Conservation (phyloP, 2,797 vertebrate genomes). For the Danio kyathit region DNA sequence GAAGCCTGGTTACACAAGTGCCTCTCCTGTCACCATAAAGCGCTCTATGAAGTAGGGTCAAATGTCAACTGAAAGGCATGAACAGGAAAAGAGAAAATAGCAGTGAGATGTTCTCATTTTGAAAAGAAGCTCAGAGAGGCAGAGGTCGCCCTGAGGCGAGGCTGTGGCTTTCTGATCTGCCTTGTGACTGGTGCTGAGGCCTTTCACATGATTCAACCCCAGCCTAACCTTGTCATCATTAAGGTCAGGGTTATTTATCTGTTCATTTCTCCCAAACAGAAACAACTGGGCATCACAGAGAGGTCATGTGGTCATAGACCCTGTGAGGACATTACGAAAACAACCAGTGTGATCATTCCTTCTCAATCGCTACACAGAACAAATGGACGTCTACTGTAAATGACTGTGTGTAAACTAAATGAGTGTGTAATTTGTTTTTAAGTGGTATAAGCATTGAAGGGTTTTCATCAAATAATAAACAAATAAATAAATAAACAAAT, state of each 20-base stretch:
- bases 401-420: background rate
- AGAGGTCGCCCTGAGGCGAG: slow-evolving; percentile 56
- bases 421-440: background rate
- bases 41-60: slow-evolving; percentile 56
- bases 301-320: slow-evolving; percentile 43
- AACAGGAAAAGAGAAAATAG: slow-evolving; percentile 61
- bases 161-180: slow-evolving; percentile 52
- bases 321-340: slow-evolving; percentile 38
- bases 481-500: too few species aligned
- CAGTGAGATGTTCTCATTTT: slow-evolving; percentile 59
- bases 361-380: background rate
- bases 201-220: slow-evolving; percentile 69
- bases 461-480: background rate
- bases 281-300: slow-evolving; percentile 38
- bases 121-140: slow-evolving; percentile 52
- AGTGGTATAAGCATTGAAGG: background rate
- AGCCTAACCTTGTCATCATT: slow-evolving; percentile 56
- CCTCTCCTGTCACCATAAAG: slow-evolving; percentile 55
- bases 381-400: background rate
- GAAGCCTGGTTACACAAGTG: slow-evolving; percentile 45
- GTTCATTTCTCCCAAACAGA: slow-evolving; percentile 48
- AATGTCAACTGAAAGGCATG: slow-evolving; percentile 61
- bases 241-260: slow-evolving; percentile 58
- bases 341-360: slow-evolving; percentile 25
- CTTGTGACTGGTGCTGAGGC: slow-evolving; percentile 71